These are phyloP conservation scores for Hypercompe scribonia DNA, from an alignment of 2,888 invertebrate species.

Conservation along the genomic window DNA sequence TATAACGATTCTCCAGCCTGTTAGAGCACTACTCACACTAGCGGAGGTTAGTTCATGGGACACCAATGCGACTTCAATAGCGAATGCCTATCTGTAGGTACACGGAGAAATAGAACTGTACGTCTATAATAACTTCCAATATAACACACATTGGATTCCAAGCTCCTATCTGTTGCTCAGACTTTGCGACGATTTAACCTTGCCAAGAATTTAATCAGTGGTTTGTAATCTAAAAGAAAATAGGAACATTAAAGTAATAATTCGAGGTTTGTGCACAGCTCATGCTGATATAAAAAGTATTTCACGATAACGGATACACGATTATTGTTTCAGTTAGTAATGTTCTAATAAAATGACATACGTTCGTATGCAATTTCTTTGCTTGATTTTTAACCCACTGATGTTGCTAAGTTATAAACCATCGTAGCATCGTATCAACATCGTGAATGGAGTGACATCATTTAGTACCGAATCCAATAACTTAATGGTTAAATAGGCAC, in stretches of 20 bases:
- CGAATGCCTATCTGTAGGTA: background rate
- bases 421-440: too few species aligned
- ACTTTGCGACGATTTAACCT: background rate
- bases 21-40: background rate
- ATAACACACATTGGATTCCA: background rate
- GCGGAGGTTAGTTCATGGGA: background rate
- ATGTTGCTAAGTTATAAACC: slow-evolving; percentile 1
- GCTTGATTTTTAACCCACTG: background rate
- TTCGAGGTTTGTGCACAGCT: slow-evolving; percentile 8
- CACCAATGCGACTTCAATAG: background rate
- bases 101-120: background rate
- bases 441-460: background rate
- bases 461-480: too few species aligned
- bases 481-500: background rate
- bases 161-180: background rate
- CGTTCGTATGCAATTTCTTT: background rate
- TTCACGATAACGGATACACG: slow-evolving; percentile 7
- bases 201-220: background rate
- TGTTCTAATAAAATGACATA: background rate
- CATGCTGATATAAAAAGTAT: slow-evolving; percentile 4
- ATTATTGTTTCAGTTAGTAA: slow-evolving; percentile 6
- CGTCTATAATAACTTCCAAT: background rate
- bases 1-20: background rate
- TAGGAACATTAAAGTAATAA: background rate
- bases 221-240: background rate